Evolutionary conservation across 2,797 vertebrate genomes (phyloP).

Genomic region (Mus caroli): DNA sequence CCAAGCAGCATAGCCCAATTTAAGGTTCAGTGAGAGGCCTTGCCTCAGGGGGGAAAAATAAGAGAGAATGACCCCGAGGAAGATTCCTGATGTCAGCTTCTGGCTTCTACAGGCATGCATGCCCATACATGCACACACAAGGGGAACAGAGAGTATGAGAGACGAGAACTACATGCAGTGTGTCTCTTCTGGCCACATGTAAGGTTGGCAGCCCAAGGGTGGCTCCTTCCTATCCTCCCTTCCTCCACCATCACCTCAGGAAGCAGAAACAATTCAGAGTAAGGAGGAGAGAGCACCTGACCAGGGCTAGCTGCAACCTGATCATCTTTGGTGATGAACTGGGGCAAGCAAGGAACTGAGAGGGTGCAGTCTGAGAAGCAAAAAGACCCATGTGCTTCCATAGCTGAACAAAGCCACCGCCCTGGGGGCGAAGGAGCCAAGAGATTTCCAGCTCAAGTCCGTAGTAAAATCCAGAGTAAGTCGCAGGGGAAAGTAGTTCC

Average conservation of each 20-base stretch:
- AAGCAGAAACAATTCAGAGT: background rate
- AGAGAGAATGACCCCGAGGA: background rate
- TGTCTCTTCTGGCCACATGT: background rate
- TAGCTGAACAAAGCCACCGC: background rate
- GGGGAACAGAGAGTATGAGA: background rate
- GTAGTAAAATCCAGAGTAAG: slow-evolving; percentile 55
- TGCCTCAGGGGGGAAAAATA: background rate
- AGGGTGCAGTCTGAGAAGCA: background rate
- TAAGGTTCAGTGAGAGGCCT: background rate
- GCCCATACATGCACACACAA: too few species aligned
- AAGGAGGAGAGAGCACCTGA: background rate
- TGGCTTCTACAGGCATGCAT: background rate
- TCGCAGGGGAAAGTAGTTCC: background rate
- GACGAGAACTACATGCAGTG: background rate
- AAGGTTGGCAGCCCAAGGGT: background rate
- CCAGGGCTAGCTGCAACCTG: too few species aligned
- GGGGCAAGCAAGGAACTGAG: background rate
- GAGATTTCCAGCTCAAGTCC: slow-evolving; percentile 62
- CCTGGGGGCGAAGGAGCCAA: background rate
- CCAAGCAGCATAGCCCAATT: background rate
- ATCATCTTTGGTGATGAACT: background rate
- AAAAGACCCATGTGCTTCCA: background rate
- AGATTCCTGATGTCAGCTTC: background rate
- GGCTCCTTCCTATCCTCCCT: background rate
- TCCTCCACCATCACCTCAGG: accelerated